Percentiles rank a stretch among this genome's conserved stretches.
These are phyloP conservation scores for Spinus olivaceus DNA, from an alignment of 2,797 vertebrate species.

Conservation along the genomic window DNA sequence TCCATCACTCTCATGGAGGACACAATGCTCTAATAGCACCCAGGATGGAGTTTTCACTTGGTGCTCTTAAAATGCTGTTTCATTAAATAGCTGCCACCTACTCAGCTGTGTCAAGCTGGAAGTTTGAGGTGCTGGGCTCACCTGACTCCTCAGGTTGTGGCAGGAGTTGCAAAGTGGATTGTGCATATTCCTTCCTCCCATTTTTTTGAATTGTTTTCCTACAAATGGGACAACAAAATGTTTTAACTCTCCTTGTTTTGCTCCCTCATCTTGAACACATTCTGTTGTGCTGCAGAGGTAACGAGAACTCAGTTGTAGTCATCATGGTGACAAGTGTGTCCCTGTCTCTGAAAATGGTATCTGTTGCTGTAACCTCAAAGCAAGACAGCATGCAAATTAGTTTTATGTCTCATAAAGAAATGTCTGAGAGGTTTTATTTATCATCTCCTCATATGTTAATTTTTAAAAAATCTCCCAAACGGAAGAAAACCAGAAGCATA, in stretches of 20 bases:
- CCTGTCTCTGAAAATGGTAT: background rate
- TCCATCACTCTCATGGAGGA: background rate
- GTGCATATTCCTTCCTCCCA: background rate
- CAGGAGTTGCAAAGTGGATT: background rate
- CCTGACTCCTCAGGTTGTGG: background rate
- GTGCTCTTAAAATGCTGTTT: background rate
- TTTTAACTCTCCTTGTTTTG: background rate
- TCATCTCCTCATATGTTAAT: background rate
- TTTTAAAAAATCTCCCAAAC: background rate
- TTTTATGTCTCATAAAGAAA: background rate
- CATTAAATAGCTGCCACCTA: conserved; percentile 2
- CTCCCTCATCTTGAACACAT: background rate
- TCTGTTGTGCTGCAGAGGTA: background rate
- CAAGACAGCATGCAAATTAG: background rate
- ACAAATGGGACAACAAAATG: background rate
- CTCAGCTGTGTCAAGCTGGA: background rate
- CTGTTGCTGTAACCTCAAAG: background rate
- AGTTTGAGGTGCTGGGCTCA: background rate
- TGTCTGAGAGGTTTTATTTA: background rate
- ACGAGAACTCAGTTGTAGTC: background rate
- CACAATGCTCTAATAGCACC: background rate
- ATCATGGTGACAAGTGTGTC: background rate
- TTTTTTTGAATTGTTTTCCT: background rate
- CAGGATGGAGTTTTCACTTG: background rate
- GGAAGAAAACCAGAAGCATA: background rate